Evolutionary conservation across 1,140 invertebrate genomes (phyloP).

Genomic region (Leptestheria dahalacensis): DNA sequence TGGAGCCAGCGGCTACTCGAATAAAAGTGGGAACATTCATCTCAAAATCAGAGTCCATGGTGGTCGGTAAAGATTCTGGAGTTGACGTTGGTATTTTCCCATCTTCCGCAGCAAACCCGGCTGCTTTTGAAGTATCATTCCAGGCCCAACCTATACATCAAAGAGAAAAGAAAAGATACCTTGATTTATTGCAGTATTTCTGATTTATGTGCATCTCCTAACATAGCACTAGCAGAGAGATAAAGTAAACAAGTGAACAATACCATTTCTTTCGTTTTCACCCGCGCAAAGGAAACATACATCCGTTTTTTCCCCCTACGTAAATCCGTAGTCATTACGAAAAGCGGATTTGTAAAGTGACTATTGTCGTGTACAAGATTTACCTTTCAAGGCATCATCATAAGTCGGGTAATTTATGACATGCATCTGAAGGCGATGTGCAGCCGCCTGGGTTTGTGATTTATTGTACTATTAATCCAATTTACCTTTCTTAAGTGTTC

Average conservation of each 20-base stretch:
- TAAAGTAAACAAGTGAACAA: background rate
- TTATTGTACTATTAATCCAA: background rate
- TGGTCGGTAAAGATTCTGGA: background rate
- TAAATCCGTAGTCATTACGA: background rate
- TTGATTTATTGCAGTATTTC: background rate
- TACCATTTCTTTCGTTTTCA: too few species aligned
- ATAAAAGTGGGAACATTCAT: slow-evolving; percentile 8
- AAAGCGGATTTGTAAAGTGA: background rate
- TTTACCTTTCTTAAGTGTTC: too few species aligned
- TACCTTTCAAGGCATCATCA: background rate
- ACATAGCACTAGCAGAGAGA: background rate
- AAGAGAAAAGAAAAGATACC: background rate
- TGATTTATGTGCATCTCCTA: background rate
- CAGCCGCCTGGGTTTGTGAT: background rate
- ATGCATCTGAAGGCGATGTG: background rate
- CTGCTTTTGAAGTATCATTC: background rate
- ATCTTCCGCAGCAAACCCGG: background rate
- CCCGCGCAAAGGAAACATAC: background rate
- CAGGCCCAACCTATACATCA: background rate
- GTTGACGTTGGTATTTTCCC: background rate
- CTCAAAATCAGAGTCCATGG: slow-evolving; percentile 15
- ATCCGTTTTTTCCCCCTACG: background rate
- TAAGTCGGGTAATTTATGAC: background rate
- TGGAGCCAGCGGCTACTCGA: slow-evolving; percentile 13
- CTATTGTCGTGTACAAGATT: background rate